These are phyloP conservation scores for Siniperca undulata DNA, from an alignment of 2,797 vertebrate species.

Conservation along the genomic window DNA sequence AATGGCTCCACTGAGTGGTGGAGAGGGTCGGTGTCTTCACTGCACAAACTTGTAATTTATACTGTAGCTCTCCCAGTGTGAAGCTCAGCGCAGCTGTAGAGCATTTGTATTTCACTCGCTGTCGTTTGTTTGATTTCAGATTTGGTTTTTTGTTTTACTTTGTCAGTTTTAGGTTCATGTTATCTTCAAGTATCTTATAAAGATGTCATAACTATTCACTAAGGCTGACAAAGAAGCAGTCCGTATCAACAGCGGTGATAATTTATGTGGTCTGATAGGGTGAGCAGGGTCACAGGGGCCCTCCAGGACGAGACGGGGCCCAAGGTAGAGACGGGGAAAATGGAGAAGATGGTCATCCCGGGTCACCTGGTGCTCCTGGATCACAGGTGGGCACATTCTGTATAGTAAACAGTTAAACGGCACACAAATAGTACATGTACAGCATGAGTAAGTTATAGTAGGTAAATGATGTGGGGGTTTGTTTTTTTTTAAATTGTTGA, in stretches of 20 bases:
- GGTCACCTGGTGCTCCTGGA: slow-evolving; percentile 84
- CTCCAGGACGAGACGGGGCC: slow-evolving; percentile 81
- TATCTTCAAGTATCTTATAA: background rate
- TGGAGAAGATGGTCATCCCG: slow-evolving; percentile 87
- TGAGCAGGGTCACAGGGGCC: slow-evolving; percentile 83
- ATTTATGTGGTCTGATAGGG: slow-evolving; percentile 80
- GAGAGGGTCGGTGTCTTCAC: slow-evolving; percentile 8
- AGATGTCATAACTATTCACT: background rate
- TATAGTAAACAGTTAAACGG: background rate
- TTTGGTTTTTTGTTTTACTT: background rate
- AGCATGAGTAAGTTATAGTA: background rate
- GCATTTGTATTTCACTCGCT: background rate
- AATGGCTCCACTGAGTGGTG: slow-evolving; percentile 40
- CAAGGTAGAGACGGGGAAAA: slow-evolving; percentile 86
- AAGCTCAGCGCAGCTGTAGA: background rate
- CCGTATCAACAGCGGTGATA: background rate
- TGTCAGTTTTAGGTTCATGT: background rate
- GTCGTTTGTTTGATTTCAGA: background rate
- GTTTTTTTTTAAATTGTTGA: background rate
- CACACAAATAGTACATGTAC: background rate
- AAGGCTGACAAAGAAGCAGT: background rate
- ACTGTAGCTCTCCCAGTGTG: background rate
- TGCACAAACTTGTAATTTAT: slow-evolving; percentile 16
- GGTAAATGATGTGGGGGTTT: background rate
- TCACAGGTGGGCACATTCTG: slow-evolving; percentile 79